Evolutionary conservation across 37 sponge, comb jelly and placozoan species (phyloP).

Genomic region (Chondrosia reniformis): DNA sequence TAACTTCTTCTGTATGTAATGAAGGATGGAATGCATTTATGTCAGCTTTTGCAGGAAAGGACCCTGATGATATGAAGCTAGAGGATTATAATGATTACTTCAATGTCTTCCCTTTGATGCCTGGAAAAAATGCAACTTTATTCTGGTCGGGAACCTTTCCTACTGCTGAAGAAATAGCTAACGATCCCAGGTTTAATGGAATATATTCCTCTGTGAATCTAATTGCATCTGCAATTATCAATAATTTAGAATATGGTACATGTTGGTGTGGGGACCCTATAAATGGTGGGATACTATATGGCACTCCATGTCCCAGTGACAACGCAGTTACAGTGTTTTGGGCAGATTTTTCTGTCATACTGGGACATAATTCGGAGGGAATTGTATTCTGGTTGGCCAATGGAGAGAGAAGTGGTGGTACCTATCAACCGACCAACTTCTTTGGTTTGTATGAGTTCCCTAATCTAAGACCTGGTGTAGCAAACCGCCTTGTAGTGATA

Average conservation of each 20-base stretch:
- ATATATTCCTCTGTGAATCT: slow-evolving; percentile 25
- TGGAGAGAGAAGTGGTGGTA: slow-evolving; percentile 23
- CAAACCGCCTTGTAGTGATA: slow-evolving; percentile 29
- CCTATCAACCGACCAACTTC: slow-evolving; percentile 15
- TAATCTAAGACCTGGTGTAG: slow-evolving; percentile 1
- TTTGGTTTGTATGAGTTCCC: slow-evolving; percentile 30
- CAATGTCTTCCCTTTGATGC: not conserved
- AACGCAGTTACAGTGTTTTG: slow-evolving; percentile 24
- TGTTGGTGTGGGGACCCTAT: slow-evolving; percentile 26
- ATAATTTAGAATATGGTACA: not conserved
- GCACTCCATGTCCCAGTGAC: slow-evolving; percentile 8
- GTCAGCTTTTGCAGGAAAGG: not conserved
- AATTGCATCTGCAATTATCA: slow-evolving; percentile 27
- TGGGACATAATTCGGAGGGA: slow-evolving; percentile 29
- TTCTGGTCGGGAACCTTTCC: slow-evolving; percentile 37
- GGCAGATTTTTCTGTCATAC: slow-evolving; percentile 21
- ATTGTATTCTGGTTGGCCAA: slow-evolving; percentile 25
- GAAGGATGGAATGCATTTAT: not conserved
- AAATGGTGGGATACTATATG: slow-evolving; percentile 6
- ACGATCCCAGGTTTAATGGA: not conserved
- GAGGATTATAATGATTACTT: slow-evolving; percentile 21
- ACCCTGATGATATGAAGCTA: not conserved
- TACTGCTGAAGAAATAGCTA: slow-evolving; percentile 20
- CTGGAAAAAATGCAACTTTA: not conserved
- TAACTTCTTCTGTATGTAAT: not conserved